Conservation (phyloP, 2,888 invertebrate species). For the Calliopum simillimum region DNA sequence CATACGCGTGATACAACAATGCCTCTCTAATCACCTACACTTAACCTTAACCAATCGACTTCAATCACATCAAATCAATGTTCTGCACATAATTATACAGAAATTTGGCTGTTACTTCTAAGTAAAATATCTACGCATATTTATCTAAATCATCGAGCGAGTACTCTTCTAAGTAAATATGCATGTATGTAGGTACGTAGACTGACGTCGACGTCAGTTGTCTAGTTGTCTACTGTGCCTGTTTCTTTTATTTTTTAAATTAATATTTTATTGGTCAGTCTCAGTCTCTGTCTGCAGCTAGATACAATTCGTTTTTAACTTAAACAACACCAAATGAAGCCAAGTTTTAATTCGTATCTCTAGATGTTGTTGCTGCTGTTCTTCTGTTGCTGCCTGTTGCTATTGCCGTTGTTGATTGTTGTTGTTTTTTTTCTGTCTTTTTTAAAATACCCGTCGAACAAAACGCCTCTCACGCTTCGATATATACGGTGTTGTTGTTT, state of each 20-base stretch:
- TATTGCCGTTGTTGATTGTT: background rate
- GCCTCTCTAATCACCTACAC: no score
- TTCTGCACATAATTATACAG: slow-evolving; percentile 21
- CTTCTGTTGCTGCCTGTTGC: slow-evolving; percentile 14
- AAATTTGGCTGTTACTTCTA: slow-evolving; percentile 17
- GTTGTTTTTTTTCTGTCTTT: slow-evolving; percentile 16
- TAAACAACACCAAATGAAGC: slow-evolving; percentile 8
- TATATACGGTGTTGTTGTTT: slow-evolving; percentile 4
- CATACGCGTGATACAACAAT: no score
- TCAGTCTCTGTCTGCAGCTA: background rate
- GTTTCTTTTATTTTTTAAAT: slow-evolving; percentile 10
- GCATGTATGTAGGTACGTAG: no score
- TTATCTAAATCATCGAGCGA: background rate
- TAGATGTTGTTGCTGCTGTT: slow-evolving; percentile 16
- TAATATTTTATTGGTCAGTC: slow-evolving; percentile 27
- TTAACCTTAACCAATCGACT: background rate
- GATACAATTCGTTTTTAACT: slow-evolving; percentile 5
- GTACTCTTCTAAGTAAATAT: no score
- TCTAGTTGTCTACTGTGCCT: background rate
- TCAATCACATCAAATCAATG: background rate
- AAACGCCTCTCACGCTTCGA: slow-evolving; percentile 11
- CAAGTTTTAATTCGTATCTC: slow-evolving; percentile 26
- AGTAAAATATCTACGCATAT: background rate
- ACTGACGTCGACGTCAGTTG: background rate
- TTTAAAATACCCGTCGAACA: background rate